These are phyloP conservation scores for Saturnia japonica DNA, from an alignment of 2,888 invertebrate species.

Conservation along the genomic window DNA sequence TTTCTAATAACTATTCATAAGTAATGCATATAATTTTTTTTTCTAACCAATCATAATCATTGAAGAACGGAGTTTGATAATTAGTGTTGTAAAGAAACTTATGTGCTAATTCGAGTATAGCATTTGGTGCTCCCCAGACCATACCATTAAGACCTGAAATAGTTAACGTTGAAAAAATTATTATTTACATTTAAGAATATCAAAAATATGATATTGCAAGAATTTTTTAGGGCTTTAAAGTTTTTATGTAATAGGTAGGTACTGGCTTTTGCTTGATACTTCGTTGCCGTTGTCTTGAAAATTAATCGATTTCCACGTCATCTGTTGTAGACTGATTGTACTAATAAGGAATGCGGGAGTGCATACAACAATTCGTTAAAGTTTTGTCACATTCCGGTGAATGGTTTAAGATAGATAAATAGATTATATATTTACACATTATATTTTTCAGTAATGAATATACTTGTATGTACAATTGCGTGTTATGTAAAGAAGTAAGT, in stretches of 20 bases:
- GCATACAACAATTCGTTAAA: no score
- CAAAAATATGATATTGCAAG: background rate
- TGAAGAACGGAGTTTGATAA: slow-evolving; percentile 74
- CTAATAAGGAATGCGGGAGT: no score
- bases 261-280: no score
- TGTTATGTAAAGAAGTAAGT: no score
- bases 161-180: background rate
- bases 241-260: background rate
- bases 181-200: background rate
- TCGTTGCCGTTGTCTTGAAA: no score
- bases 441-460: no score
- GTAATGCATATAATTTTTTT: background rate
- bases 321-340: no score
- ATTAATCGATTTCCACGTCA: no score
- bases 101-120: slow-evolving; percentile 62
- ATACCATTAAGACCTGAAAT: slow-evolving; percentile 66
- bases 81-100: slow-evolving; percentile 64
- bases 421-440: no score
- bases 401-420: no score
- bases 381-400: no score
- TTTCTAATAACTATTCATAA: background rate
- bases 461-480: no score
- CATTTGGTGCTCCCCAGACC: slow-evolving; percentile 72
- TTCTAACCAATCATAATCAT: slow-evolving; percentile 73
- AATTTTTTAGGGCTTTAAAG: background rate